A percentile compares a stretch with the other conserved stretches of the same genome.
phyloP scores from a whole-genome alignment of 2,888 invertebrate genomes.

The Meteorus colon region DNA sequence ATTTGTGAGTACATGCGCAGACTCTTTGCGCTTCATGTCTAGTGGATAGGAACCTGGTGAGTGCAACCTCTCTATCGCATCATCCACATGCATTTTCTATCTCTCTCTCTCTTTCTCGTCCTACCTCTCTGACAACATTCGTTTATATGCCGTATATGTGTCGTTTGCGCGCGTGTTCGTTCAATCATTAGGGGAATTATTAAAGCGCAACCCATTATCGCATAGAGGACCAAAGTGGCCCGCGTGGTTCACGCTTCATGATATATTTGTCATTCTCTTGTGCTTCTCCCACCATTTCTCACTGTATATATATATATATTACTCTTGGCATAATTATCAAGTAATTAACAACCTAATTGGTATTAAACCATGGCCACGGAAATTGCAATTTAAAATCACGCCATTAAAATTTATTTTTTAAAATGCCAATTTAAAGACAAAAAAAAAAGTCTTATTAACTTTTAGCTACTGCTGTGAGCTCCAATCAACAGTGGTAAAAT shows the following conservation, averaged over 20 bases:
- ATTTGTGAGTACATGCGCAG: not conserved
- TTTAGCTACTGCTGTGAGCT: no score
- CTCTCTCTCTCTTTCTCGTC: not conserved
- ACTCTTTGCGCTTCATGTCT: not conserved
- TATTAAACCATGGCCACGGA: not conserved
- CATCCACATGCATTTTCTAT: not conserved
- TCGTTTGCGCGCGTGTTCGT: not conserved
- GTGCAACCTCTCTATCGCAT: not conserved
- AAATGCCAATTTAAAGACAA: not conserved
- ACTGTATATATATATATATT: not conserved
- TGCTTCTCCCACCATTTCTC: not conserved
- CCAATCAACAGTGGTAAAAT: no score
- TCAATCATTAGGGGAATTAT: slow-evolving; percentile 11
- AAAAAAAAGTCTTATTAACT: not conserved
- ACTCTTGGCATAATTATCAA: not conserved
- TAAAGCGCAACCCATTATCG: slow-evolving; percentile 10
- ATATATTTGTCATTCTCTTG: not conserved
- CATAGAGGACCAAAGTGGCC: not conserved
- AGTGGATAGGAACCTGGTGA: not conserved
- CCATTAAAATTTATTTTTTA: not conserved
- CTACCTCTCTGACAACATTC: not conserved
- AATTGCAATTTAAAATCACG: slow-evolving; percentile 6
- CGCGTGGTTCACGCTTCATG: not conserved
- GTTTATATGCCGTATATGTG: not conserved
- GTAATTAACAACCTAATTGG: slow-evolving; percentile 5